Base-by-base conservation (phyloP, 2,113 vertebrate species). In the Peromyscus leucopus region DNA sequence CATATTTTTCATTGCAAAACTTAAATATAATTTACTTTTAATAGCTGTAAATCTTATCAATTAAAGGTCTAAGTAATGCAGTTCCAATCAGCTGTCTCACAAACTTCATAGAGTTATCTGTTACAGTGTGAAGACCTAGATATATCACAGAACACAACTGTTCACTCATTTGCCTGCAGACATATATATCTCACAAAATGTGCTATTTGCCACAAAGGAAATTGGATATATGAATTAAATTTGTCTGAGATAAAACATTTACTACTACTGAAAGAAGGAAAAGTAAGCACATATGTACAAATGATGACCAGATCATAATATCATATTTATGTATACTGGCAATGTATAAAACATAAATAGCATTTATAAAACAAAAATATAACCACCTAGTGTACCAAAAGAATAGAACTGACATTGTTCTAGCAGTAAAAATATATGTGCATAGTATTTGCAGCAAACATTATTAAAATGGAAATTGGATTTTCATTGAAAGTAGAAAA, bases 381-480 rank as follows among this genome's bases (percentile, higher is more conserved):
- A 82, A 86, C 65, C 65, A 59, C 57, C 78, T 46, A 71, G 61
- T 80, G 93, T 90, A 31, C 28, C 15, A 46, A 78, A 4, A 79
- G 2, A 87, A 31, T 65, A 90, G 26, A 15, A 31, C 24, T 83
- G 48, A 28, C 46, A 83, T 36, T 89, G 87, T 89, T 89, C 72
- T 92, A 82, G 87, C 92, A 83, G 51, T 87, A 82, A 96, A 57
- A 93, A 75, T 80, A 28, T 28, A 31, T 69, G 1, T 75, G 3
- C 63, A 46, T 75, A 5, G 10, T 83, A 67, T 93, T 96, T 94
- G 31, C 31, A 87, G 76, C 95, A 94, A 96, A 51, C 2, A 8
- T 85, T 57, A 97, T 97, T 96, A 97, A 96, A 95, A 96, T 97
- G 94, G 91, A 97, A 96, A 97, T 95, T 96, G 55, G 94, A 84